Base-by-base conservation (phyloP, 2,888 invertebrate genomes). In the Agrenia bidenticulata region DNA sequence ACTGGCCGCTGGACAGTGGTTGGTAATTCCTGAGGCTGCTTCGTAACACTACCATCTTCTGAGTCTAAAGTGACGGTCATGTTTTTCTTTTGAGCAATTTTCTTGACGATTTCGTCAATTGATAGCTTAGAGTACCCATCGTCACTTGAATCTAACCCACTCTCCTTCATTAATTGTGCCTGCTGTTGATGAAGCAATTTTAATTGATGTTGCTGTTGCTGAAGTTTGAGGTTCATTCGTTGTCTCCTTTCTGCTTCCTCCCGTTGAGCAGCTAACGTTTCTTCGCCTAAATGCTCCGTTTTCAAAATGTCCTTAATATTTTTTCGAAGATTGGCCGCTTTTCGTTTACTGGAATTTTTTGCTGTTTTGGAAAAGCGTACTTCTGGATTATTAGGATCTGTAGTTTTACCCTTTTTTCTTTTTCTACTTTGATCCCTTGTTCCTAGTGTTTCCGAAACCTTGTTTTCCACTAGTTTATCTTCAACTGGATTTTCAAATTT, bases 241-340 rank as follows among this genome's bases (percentile, higher is more conserved):
- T 77, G 77, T 69, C 81, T 80, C 53, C 83, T 76, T 80, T 96
- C 95, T 72, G 91, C 89, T 82, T 97, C 96, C 79, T 93, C 94
- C 37, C 92, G 83, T 80, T 96, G 96, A 0, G 97, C 97, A 24
- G 89, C 89, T 61, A 94, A 81, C 1, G 96, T 97, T 15, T 92
- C 90, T 69, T 92, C 92, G 79, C 96, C 96, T 70, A 97, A 81
- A 78, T 95, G 92, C 69, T 90, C 91, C 78, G 94, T 94, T 78
- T 92, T 90, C 87, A 95, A 89, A 9, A 96, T 94, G 81, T 95
- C 94, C 63, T 95, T 86, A 76, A 94, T 94, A 78, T 94, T 94
- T 69, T 90, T 85, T 45, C 94, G 84, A 78, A 92, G 50, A 54
- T 69, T 65, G 1, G 66, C 53, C 13, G 63, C 45, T 51, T 69